A percentile compares a stretch with the other conserved stretches of the same genome.
Conservation (phyloP, 2,888 invertebrate species). For the Caenorhabditis japonica region DNA sequence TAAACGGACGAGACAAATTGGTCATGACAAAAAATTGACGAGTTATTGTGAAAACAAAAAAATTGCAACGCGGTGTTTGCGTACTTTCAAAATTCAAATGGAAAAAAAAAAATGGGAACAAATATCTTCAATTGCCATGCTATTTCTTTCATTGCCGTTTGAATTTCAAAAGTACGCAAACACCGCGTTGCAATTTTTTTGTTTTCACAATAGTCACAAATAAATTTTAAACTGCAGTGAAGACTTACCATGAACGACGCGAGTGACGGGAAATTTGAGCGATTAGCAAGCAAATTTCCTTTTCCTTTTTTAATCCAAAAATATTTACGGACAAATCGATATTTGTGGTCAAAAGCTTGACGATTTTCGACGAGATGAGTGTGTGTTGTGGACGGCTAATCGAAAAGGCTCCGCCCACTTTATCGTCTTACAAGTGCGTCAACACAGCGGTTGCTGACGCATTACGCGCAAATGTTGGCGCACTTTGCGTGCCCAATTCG, state of each 20-base stretch:
- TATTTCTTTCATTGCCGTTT: too few relatives aligned
- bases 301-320: conserved; percentile 4
- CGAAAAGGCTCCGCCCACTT: conserved; percentile 39
- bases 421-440: conserved; percentile 7
- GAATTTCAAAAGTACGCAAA: too few relatives aligned
- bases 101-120: too few relatives aligned
- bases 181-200: too few relatives aligned
- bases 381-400: neutral
- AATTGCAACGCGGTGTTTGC: too few relatives aligned
- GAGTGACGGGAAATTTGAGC: conserved; percentile 17
- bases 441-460: conserved; percentile 1
- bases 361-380: conserved; percentile 15
- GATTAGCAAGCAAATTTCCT: conserved; percentile 28
- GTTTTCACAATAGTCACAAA: too few relatives aligned
- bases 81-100: too few relatives aligned
- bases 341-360: neutral
- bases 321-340: conserved; percentile 24
- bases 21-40: too few relatives aligned
- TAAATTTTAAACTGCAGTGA: too few relatives aligned
- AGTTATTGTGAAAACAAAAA: too few relatives aligned
- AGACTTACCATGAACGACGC: conserved; percentile 42
- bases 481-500: conserved; percentile 3
- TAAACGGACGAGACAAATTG: too few relatives aligned
- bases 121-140: too few relatives aligned
- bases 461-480: conserved; percentile 16